Evolutionary conservation across 2,888 invertebrate species (phyloP), one percentile per base, ranked within the genome.

Genomic region (Pseudolycoriella hygida): DNA sequence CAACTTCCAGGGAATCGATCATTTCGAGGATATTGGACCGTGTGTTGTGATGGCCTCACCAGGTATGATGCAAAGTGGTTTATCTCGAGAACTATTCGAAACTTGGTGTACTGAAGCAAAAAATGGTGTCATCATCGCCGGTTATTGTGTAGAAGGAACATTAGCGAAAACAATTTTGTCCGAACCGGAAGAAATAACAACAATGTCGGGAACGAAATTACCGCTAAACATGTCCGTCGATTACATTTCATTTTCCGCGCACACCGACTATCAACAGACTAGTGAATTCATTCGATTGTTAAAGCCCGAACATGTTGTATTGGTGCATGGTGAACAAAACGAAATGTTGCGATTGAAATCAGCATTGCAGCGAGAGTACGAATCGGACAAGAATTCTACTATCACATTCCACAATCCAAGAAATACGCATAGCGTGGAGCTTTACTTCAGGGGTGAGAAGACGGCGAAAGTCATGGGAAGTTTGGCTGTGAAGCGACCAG

Each of bases 21-120:
- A 98, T 66, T 99, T 99, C 67, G 97, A 98, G 56, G 98, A 99
- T 66, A 88, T 96, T 46, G 98, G 98, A 0, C 98, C 98, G 0
- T 99, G 97, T 59, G 97, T 99, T n/a, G 86, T 99, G 19, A 88
- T 98, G 86, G 98, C 98, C 2, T 90, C 92, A 0, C 98, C 98
- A 0, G 98, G 98, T 60, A 99, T 99, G 97, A 89, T 98, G 89
- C 98, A 98, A 70, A 94, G 89, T 55, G 98, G 98, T 0, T 68
- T 98, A 17, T 96, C 94, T 0, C 70, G 97, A 30, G 98, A 99
- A 61, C 72, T 98, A 40, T 99, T 98, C 68, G 98, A 98, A 69
- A 86, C 81, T 10, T 98, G 98, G 98, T 99, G 98, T 64, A 89
- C 93, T 0, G 97, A 99, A 67, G 73, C 90, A 10, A 92, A 96